A percentile compares a stretch with the other conserved stretches of the same genome.
These are phyloP conservation scores for Plectropomus leopardus DNA, from an alignment of 2,113 vertebrate genomes.

Conservation along the genomic window DNA sequence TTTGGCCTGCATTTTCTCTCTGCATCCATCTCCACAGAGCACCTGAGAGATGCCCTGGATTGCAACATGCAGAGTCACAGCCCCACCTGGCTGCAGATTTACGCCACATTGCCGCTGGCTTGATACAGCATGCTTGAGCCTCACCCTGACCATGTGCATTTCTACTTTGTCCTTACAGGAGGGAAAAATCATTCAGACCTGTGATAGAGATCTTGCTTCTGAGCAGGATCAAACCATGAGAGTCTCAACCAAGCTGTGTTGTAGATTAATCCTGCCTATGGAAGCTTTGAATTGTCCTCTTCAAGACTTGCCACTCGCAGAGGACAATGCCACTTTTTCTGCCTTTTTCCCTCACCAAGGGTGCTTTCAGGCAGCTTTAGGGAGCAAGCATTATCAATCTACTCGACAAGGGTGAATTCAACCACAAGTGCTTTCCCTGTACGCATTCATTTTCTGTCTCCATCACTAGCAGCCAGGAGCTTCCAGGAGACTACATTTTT, in stretches of 20 bases:
- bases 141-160: background rate
- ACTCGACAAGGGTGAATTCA: too few species aligned
- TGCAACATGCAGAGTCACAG: conserved; percentile 1
- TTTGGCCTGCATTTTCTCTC: conserved; percentile 2
- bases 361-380: too few species aligned
- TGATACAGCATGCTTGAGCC: background rate
- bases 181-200: background rate
- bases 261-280: background rate
- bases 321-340: too few species aligned
- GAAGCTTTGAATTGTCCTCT: too few species aligned
- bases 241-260: background rate
- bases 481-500: too few species aligned
- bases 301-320: too few species aligned
- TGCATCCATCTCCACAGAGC: background rate
- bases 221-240: background rate
- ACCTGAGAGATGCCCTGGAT: conserved; percentile 30
- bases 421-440: too few species aligned
- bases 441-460: too few species aligned
- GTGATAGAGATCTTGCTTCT: background rate
- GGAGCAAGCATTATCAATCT: too few species aligned
- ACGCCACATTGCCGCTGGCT: background rate
- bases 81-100: conserved; percentile 3
- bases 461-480: too few species aligned
- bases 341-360: too few species aligned
- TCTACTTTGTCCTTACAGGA: background rate